Base-by-base conservation (phyloP, 2,888 invertebrate genomes). In the Leptarthrus brevirostris region DNA sequence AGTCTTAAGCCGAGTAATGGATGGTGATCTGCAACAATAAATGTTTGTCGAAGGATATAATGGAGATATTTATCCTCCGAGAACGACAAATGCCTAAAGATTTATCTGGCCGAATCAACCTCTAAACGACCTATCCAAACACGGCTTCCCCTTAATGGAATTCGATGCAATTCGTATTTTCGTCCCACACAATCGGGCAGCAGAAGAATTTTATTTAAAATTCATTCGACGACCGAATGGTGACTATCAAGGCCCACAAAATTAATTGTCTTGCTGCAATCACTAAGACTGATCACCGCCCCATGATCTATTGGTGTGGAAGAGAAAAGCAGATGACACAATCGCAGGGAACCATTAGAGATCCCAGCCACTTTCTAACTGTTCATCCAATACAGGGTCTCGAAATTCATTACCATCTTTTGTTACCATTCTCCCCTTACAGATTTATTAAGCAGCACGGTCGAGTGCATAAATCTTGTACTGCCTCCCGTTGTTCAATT, bases 401-500 rank as follows among this genome's bases (percentile, higher is more conserved):
- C 8, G 12, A 40, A 34, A 34, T 40, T 71, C 36, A 16, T 53
- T 14, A 14, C 22, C 40, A 14, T 58, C 26, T 34, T 71, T 71
- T 71, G 36, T 71, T 53, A 71, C 54, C 20, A 53, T 54, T 71
- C 53, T 71, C 36, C 53, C 16, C 36, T 36, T 71, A 30, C 22
- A 54, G 71, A 71, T 71, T 71, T 71, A 71, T 71, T 71, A 71
- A 71, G 53, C 34, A 54, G 22, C 54, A 34, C 34, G 14, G 54
- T 36, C 24, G 53, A 71, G 53, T 71, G 40, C 36, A 71, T 71
- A 71, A 71, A 71, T 71, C 71, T 71, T 54, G 24, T 22, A 14
- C 36, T 22, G 20, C 22, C 24, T 40, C 52, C 18, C 22, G 52
- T 40, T 71, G 53, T 53, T 53, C 20, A 36, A 24, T 71, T 53